Conservation (phyloP, 2,888 invertebrate genomes). For the Nomada goodeniana region DNA sequence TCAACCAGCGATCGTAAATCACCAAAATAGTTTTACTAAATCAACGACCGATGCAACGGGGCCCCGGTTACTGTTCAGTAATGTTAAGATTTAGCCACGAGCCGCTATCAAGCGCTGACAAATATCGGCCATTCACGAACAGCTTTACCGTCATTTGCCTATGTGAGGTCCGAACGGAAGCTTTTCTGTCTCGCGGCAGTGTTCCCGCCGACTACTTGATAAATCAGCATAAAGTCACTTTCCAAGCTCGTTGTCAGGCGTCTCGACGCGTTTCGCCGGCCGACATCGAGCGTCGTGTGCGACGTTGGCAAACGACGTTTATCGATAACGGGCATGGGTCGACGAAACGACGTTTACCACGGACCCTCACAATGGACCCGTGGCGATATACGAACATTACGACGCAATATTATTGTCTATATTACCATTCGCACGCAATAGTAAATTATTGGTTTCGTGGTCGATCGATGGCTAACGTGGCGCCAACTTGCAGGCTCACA, state of each 20-base stretch:
- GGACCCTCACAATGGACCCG: constrained; percentile 55
- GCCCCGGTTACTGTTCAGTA: not conserved
- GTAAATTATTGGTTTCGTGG: constrained; percentile 64
- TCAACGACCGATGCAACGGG: not conserved
- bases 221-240: constrained; percentile 48
- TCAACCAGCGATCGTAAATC: not conserved
- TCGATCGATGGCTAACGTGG: constrained; percentile 63
- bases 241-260: constrained; percentile 33
- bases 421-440: constrained; percentile 57
- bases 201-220: constrained; percentile 36
- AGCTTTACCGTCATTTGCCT: constrained; percentile 20
- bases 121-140: constrained; percentile 31
- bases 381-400: constrained; percentile 56
- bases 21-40: constrained; percentile 1
- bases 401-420: constrained; percentile 65
- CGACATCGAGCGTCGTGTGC: constrained; percentile 36
- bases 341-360: constrained; percentile 49
- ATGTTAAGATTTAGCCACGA: constrained; percentile 13
- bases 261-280: constrained; percentile 33
- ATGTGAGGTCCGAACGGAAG: constrained; percentile 27
- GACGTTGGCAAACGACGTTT: constrained; percentile 42
- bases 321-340: constrained; percentile 47
- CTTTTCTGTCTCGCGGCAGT: constrained; percentile 25
- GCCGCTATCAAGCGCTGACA: constrained; percentile 35
- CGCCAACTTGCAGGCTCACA: constrained; percentile 59